A percentile compares a stretch with the other conserved stretches of the same genome.
Conservation (phyloP, 2,797 vertebrate genomes). For the Phylloscopus collybita region DNA sequence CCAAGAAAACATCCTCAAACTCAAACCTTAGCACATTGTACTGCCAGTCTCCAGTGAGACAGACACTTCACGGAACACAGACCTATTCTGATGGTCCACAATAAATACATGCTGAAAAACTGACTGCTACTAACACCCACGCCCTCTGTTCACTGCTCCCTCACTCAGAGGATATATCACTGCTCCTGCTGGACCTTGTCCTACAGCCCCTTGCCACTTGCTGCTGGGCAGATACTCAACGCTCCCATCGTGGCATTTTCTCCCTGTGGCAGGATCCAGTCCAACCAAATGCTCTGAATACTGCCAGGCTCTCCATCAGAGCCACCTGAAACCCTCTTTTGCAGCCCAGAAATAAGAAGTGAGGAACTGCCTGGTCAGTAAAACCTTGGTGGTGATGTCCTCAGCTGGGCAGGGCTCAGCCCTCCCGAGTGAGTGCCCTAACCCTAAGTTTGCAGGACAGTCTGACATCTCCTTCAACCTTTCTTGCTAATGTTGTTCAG, state of each 20-base stretch:
- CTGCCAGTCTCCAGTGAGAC: neutral
- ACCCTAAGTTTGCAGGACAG: neutral
- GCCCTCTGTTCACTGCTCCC: rapidly evolving
- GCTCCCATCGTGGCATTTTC: neutral
- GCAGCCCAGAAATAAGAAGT: neutral
- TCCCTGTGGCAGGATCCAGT: neutral
- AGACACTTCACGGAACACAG: neutral
- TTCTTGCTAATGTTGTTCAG: neutral
- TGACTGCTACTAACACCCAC: neutral
- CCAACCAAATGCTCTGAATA: neutral
- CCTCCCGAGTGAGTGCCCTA: neutral
- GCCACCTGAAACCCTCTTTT: neutral
- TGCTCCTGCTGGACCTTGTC: neutral
- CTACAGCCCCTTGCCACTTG: neutral
- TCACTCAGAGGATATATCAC: neutral
- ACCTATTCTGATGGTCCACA: neutral
- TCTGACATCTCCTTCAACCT: neutral
- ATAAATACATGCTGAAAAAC: neutral
- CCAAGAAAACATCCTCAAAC: neutral
- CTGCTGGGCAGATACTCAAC: neutral
- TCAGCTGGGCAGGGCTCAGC: neutral
- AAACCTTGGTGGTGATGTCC: neutral
- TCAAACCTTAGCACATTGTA: neutral
- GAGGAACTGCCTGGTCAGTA: neutral
- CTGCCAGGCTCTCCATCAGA: neutral